phyloP scores from a whole-genome alignment of 2,797 vertebrate genomes.

The Xerus rutilus region DNA sequence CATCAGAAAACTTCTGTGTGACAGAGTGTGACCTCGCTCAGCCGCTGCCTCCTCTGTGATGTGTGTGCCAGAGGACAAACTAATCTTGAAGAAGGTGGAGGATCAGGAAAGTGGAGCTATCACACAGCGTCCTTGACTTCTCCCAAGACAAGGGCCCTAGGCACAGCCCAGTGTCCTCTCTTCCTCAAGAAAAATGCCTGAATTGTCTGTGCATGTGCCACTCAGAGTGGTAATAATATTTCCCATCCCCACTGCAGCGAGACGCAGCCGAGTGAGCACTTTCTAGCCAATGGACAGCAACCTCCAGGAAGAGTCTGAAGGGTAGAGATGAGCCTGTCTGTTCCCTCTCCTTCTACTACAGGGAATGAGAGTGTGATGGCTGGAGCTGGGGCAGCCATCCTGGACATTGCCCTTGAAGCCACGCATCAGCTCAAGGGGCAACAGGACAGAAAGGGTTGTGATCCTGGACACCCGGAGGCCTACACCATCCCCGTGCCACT shows the following conservation, averaged over 20 bases:
- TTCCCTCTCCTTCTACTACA: neutral
- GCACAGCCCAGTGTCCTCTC: neutral
- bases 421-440: rapidly evolving
- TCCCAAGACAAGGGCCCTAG: neutral
- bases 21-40: neutral
- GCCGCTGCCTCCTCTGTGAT: neutral
- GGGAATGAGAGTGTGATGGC: neutral
- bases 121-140: neutral
- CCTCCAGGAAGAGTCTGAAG: neutral
- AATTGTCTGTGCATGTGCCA: neutral
- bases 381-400: neutral
- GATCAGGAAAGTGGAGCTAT: neutral
- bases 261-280: neutral
- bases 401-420: neutral
- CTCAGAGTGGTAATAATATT: too few relatives aligned
- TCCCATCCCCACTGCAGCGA: neutral
- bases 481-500: rapidly evolving
- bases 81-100: neutral
- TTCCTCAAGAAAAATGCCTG: neutral
- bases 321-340: neutral
- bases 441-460: neutral
- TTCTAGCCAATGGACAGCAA: neutral
- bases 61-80: neutral
- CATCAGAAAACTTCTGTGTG: neutral
- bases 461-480: neutral